Evolutionary conservation across 2,888 invertebrate genomes (phyloP).

Genomic region (Hypselothyrea guttata): DNA sequence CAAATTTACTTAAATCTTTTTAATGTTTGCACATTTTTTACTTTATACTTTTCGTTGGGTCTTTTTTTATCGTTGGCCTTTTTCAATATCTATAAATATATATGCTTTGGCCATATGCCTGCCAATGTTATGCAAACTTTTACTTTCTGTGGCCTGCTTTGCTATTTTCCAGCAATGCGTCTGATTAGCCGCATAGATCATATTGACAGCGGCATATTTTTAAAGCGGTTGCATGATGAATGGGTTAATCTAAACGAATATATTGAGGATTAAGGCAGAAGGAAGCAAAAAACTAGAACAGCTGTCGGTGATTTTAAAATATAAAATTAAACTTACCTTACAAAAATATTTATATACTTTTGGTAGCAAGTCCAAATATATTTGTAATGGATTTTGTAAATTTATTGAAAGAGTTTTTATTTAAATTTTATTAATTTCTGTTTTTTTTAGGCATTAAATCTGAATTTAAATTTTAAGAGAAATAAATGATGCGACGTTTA

Average conservation of each 20-base stretch:
- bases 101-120: slow-evolving; percentile 19
- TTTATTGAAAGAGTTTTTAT: no score
- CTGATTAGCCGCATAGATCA: slow-evolving; percentile 66
- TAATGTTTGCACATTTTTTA: slow-evolving; percentile 75
- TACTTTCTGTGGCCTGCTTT: slow-evolving; percentile 11
- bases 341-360: no score
- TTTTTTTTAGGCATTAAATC: no score
- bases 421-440: no score
- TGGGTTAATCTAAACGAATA: slow-evolving; percentile 12
- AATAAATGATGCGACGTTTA: no score
- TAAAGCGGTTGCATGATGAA: slow-evolving; percentile 25
- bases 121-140: slow-evolving; percentile 27
- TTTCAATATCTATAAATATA: slow-evolving; percentile 66
- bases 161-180: slow-evolving; percentile 20
- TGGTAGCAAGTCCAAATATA: no score
- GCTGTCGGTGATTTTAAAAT: slow-evolving; percentile 11
- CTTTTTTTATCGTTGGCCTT: slow-evolving; percentile 8
- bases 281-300: slow-evolving; percentile 3
- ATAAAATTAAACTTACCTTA: slow-evolving; percentile 1
- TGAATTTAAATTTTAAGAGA: no score
- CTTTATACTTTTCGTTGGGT: slow-evolving; percentile 23
- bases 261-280: slow-evolving; percentile 10
- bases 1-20: slow-evolving; percentile 77
- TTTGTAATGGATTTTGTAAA: no score
- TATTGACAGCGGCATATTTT: slow-evolving; percentile 56